Conservation (phyloP, 2,888 invertebrate species). For the Mantis religiosa region DNA sequence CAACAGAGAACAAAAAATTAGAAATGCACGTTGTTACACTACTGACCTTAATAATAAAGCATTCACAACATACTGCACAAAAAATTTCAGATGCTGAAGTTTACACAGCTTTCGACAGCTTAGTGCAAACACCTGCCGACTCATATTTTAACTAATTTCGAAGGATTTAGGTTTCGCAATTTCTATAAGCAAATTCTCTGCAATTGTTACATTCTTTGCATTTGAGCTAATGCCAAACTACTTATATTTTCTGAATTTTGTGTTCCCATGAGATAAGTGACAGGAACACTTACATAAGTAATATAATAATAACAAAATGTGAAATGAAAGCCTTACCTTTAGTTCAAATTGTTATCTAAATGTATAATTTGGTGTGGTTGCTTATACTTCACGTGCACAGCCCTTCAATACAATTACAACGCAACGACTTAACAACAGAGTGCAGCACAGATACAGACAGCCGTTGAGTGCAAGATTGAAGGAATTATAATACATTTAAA, state of each 20-base stretch:
- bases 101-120: not conserved
- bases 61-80: not conserved
- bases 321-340: not conserved
- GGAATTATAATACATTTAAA: too few relatives aligned
- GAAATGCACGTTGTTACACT: not conserved
- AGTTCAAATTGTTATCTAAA: not conserved
- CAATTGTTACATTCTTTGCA: not conserved
- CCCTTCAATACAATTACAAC: not conserved
- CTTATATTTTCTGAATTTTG: not conserved
- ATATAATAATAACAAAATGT: not conserved
- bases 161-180: not conserved
- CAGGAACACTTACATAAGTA: not conserved
- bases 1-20: not conserved
- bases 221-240: not conserved
- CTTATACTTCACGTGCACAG: not conserved
- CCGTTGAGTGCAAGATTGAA: too few relatives aligned
- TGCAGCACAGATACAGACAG: not conserved
- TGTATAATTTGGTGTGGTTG: not conserved
- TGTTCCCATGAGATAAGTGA: not conserved
- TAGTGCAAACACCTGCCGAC: not conserved
- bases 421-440: not conserved
- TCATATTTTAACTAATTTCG: not conserved
- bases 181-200: not conserved
- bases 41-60: not conserved
- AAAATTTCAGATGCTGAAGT: not conserved